Evolutionary conservation across 2,113 vertebrate species (phyloP).

Genomic region (Dasyprocta punctata): DNA sequence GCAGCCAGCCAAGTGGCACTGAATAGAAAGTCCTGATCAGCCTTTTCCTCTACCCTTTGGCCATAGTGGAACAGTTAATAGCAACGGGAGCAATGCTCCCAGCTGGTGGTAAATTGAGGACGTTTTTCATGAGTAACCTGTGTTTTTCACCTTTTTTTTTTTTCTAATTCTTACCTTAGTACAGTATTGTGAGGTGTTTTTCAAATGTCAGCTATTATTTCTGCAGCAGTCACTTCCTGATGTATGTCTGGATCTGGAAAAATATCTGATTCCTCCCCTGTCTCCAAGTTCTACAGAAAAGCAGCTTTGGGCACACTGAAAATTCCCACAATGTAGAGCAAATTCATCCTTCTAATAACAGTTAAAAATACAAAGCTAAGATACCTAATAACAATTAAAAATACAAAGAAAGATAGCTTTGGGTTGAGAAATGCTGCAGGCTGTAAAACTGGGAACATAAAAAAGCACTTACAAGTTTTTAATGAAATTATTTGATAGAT

Average conservation of each 20-base stretch:
- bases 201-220: neutral
- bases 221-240: neutral
- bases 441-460: neutral
- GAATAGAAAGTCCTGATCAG: neutral
- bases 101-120: neutral
- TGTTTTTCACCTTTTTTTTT: neutral
- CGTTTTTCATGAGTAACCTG: neutral
- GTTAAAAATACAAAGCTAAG: no score
- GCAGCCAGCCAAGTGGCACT: neutral
- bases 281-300: neutral
- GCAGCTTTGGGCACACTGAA: neutral
- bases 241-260: neutral
- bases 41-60: neutral
- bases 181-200: neutral
- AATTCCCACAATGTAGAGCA: neutral
- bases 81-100: neutral
- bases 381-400: slow-evolving; percentile 45
- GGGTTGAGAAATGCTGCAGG: neutral
- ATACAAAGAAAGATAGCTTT: neutral
- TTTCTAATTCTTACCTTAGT: neutral
- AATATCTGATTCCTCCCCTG: neutral
- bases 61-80: neutral
- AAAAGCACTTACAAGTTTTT: neutral
- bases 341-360: neutral
- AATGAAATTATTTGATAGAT: neutral